phyloP scores from a whole-genome alignment of 2,797 vertebrate genomes.

The Eurystomus glaucurus region DNA sequence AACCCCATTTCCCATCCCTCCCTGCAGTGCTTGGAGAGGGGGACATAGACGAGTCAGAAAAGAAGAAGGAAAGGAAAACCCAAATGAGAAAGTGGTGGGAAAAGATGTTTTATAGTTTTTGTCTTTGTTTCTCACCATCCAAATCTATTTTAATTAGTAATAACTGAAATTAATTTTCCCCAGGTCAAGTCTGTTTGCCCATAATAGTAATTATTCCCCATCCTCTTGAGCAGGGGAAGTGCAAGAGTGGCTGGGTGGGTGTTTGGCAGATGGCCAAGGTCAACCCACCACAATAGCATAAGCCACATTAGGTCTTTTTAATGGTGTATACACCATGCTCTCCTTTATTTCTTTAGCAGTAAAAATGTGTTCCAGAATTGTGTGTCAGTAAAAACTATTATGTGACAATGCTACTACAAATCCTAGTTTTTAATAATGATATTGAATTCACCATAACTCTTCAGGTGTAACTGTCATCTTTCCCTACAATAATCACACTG shows the following conservation, averaged over 20 bases:
- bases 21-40: fast-evolving
- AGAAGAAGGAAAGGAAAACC: background rate
- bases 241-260: background rate
- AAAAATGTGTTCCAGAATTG: background rate
- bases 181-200: background rate
- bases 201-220: background rate
- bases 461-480: background rate
- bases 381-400: background rate
- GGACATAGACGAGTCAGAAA: background rate
- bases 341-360: background rate
- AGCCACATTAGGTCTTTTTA: background rate
- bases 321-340: background rate
- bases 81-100: background rate
- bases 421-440: background rate
- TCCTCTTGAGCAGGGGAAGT: background rate
- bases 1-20: background rate
- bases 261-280: background rate
- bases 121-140: background rate
- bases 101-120: background rate
- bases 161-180: background rate
- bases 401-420: background rate
- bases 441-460: background rate
- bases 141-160: background rate
- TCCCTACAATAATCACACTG: background rate
- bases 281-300: fast-evolving